Base-by-base conservation (phyloP, 2,797 vertebrate genomes). In the Threskiornis aethiopicus region DNA sequence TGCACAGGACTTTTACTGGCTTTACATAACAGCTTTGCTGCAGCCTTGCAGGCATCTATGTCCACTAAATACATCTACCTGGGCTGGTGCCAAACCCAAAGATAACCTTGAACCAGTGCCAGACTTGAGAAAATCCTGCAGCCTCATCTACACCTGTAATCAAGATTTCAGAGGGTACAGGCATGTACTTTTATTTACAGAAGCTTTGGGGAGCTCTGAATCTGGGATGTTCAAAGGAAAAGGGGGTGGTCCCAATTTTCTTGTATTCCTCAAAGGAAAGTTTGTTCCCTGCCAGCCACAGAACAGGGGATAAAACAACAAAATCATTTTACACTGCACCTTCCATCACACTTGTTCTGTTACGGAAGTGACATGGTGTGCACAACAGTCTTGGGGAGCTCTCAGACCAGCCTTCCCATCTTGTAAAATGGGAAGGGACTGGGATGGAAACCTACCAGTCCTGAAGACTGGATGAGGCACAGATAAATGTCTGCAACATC, bases 81-180 rank as follows among this genome's bases (percentile, higher is more conserved):
- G 13, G 47, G 29, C 31, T n/a, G 9, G 18, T 71, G 35, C 18
- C 42, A 73, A 24, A 66, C 13, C 12, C 16, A 31, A 57, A 22
- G 39, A 41, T 29, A 46, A 41, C 33, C 54, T 54, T 81, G 46
- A 79, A 49, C 9, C 33, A 21, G 16, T 25, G 14, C 11, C 61
- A 84, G 25, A 33, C 49, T 62, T 77, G 52, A 71, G 44, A 86
- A 93, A 92, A 70, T 64, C 8, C n/a, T 84, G 29, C 41, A 73
- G 31, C 49, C 7, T 62, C 35, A 25, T 58, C 12, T 41, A 51
- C 0, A 0, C 3, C 46, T 62, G 19, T 10, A 51, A 15, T 9
- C 7, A n/a, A 28, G 29, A 86, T 90, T 91, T 78, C 57, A 80
- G 51, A 6, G 13, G 55, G 16, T 35, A 59, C 9, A 20, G 21